Evolutionary conservation across 2,113 vertebrate genomes (phyloP), one percentile per base, ranked within the genome.

Genomic region (Melanerpes formicivorus): DNA sequence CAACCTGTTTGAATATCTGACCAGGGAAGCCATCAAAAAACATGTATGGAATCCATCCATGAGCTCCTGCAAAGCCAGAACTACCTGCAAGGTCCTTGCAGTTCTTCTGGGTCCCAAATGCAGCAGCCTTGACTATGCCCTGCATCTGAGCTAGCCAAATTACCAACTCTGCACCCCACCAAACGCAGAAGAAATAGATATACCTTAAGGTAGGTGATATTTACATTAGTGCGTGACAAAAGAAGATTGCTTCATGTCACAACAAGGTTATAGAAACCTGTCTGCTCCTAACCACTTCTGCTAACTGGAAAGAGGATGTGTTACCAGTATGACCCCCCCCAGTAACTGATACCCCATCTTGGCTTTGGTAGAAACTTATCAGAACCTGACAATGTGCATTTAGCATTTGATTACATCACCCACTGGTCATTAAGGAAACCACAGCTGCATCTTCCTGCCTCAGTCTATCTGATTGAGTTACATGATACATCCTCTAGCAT

Each of bases 351-450:
- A 83, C 37, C 74, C 46, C 62, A 52, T 67, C 55, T 73, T 11
- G 2, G 54, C 87, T 65, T 27, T 34, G 81, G 85, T 10, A 80
- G 54, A 62, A 84, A 67, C 50, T 81, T 90, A 66, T 56, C 73
- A 80, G 69, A 80, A 76, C 67, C 80, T 87, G 90, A 79, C 65
- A 87, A 83, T 50, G 80, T 71, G 86, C 93, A 95, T 89, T 94
- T 95, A 83, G 91, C 71, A 65, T 87, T 94, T 96, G 91, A 91
- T 96, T 96, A 93, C 95, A 89, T 95, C 95, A 95, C 84, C 79
- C 84, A 63, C 1, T 79, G 93, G 94, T 94, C 95, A 95, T 96
- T 95, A 96, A 88, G 95, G 87, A 95, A 96, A 94, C 96, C 96
- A 95, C 91, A 94, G 84, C 16, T 71, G 90, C 93, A 94, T 96